Conservation (phyloP, 1,140 invertebrate species). For the Bradynema listronoti region DNA sequence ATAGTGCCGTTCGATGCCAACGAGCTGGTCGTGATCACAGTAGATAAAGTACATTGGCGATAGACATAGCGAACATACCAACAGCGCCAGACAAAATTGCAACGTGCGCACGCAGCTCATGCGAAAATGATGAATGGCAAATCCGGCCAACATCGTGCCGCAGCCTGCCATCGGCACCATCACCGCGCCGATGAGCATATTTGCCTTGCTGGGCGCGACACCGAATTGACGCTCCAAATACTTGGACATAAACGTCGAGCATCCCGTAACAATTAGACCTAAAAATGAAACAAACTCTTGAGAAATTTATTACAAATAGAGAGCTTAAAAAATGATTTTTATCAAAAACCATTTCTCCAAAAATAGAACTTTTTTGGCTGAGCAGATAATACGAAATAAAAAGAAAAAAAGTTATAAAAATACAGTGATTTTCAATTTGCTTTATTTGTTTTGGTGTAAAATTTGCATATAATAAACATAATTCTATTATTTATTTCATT, state of each 20-base stretch:
- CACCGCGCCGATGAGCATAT: slow-evolving; percentile 49
- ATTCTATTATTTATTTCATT: too few relatives aligned
- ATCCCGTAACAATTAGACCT: slow-evolving; percentile 55
- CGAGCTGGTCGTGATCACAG: slow-evolving; percentile 53
- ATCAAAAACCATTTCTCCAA: too few relatives aligned
- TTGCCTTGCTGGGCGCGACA: slow-evolving; percentile 55
- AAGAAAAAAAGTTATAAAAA: too few relatives aligned
- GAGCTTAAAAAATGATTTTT: too few relatives aligned
- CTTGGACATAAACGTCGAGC: slow-evolving; percentile 58
- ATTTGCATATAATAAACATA: too few relatives aligned
- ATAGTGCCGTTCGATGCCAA: slow-evolving; percentile 51
- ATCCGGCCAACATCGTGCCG: slow-evolving; percentile 55
- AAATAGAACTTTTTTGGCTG: too few relatives aligned
- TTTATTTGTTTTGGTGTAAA: too few relatives aligned
- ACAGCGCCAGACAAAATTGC: slow-evolving; percentile 52
- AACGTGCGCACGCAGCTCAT: slow-evolving; percentile 51
- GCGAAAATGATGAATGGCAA: slow-evolving; percentile 53
- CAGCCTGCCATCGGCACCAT: slow-evolving; percentile 50
- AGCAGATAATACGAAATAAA: too few relatives aligned
- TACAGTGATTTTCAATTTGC: too few relatives aligned
- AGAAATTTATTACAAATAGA: too few relatives aligned
- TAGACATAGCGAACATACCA: slow-evolving; percentile 47
- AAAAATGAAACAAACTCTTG: too few relatives aligned
- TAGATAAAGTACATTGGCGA: slow-evolving; percentile 58
- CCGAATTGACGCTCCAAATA: slow-evolving; percentile 56